Percentiles rank a stretch among this genome's conserved stretches.
Conservation (phyloP, 2,797 vertebrate genomes). For the Petrocephalus sullivani region DNA sequence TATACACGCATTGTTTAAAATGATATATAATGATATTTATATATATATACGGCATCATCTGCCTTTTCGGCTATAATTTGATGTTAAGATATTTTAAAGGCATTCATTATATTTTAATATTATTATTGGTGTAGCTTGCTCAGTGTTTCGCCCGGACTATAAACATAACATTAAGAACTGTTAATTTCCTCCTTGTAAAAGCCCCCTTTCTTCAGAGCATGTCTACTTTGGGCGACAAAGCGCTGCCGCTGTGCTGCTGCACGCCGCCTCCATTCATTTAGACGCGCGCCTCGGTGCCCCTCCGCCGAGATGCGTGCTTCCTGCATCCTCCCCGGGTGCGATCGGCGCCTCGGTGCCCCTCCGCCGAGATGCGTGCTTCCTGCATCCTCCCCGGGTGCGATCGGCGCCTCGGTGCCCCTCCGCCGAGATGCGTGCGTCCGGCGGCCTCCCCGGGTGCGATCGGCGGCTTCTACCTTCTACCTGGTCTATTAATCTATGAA, state of each 20-base stretch:
- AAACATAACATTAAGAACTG: not conserved
- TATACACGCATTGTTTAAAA: slow-evolving; percentile 2
- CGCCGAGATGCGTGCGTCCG: too few species aligned
- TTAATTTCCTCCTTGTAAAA: slow-evolving; percentile 1
- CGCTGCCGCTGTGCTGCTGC: slow-evolving; percentile 40
- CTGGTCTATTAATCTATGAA: not conserved
- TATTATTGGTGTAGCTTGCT: not conserved
- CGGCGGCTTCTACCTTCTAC: slow-evolving; percentile 46
- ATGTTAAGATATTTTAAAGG: not conserved
- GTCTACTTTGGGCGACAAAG: slow-evolving; percentile 51
- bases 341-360: not conserved
- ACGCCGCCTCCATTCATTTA: slow-evolving; percentile 42
- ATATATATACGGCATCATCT: too few species aligned
- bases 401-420: slow-evolving; percentile 47
- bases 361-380: too few species aligned
- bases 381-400: slow-evolving; percentile 61
- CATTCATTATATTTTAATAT: not conserved
- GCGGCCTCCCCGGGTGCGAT: slow-evolving; percentile 65
- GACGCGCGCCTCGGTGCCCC: not conserved
- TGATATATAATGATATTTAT: not conserved
- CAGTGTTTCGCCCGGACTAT: not conserved
- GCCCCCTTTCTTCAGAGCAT: slow-evolving; percentile 16
- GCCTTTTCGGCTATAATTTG: not conserved
- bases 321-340: slow-evolving; percentile 61
- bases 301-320: slow-evolving; percentile 51